Base-by-base conservation (phyloP, 2,888 invertebrate species). In the Tachystola acroxantha region DNA sequence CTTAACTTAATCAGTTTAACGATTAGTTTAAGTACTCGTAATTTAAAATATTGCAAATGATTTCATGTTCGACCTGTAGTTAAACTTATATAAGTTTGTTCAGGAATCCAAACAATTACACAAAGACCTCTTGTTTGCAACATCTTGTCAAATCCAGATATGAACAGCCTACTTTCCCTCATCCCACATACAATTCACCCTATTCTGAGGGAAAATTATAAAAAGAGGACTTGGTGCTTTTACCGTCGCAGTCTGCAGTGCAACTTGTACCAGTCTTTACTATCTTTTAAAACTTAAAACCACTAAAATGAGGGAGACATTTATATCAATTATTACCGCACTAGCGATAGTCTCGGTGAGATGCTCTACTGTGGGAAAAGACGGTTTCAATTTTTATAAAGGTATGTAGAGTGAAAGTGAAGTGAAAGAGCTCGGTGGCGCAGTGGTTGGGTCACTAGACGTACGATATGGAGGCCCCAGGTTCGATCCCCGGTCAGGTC, bases 371-470 rank as follows among this genome's bases (percentile, higher is more conserved):
- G 80, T 24, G n/a, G 24, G 24, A 7, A 27, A 73, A 46, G 81
- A 82, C 42, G 84, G 80, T 42, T 81, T 82, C 58, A 85, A 84
- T 63, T 79, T 72, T 50, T 84, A 84, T 50, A 85, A 85, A 81
- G 85, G 85, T 84, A 59, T 12, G 24, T 9, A 7, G 6, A 19
- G 19, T 19, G 3, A 19, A 19, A 19, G 19, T n/a, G n/a, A n/a
- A n/a, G n/a, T n/a, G n/a, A n/a, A n/a, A n/a, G n/a, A n/a, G n/a
- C n/a, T n/a, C n/a, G n/a, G n/a, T n/a, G n/a, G n/a, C n/a, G n/a
- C n/a, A n/a, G n/a, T n/a, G n/a, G n/a, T n/a, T n/a, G n/a, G n/a
- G n/a, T n/a, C n/a, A n/a, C n/a, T n/a, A n/a, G n/a, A n/a, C n/a
- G n/a, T n/a, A n/a, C n/a, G n/a, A n/a, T n/a, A n/a, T n/a, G n/a